Percentiles rank a stretch among this genome's conserved stretches.
phyloP scores from a whole-genome alignment of 2,113 vertebrate species.

The Lepus europaeus region DNA sequence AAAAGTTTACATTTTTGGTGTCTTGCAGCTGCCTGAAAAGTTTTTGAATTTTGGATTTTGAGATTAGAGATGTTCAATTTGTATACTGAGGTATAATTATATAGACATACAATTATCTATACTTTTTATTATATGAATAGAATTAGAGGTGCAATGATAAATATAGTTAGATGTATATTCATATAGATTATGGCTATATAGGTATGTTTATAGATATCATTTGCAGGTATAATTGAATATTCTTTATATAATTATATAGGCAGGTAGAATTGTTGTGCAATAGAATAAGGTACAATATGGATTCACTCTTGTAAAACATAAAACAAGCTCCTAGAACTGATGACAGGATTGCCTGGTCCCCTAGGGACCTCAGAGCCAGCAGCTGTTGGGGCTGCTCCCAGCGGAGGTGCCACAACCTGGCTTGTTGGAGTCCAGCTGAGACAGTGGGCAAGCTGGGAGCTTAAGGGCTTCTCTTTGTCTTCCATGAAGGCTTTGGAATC shows the following conservation, averaged over 20 bases:
- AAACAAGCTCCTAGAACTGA: not conserved
- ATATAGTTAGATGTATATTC: not conserved
- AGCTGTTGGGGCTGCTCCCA: accelerated
- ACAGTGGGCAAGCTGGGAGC: too few species aligned
- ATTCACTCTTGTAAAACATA: not conserved
- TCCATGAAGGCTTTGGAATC: not conserved
- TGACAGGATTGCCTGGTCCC: not conserved
- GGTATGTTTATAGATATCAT: not conserved
- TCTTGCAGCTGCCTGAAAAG: too few species aligned
- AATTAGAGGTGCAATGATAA: not conserved
- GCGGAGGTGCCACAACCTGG: accelerated
- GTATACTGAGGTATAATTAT: not conserved
- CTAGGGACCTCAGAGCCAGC: accelerated
- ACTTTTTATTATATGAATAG: not conserved
- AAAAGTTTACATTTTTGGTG: too few species aligned
- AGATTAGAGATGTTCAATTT: too few species aligned
- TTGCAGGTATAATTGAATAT: slow-evolving; percentile 30
- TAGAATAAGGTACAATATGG: not conserved
- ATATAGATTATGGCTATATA: not conserved
- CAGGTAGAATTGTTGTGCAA: not conserved
- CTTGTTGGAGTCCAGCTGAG: not conserved
- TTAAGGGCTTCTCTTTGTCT: not conserved
- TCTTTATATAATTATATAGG: not conserved
- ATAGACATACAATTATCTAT: not conserved
- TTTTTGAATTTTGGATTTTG: too few species aligned